phyloP scores from a whole-genome alignment of 2,888 invertebrate genomes.

The Aleiodes alternator region DNA sequence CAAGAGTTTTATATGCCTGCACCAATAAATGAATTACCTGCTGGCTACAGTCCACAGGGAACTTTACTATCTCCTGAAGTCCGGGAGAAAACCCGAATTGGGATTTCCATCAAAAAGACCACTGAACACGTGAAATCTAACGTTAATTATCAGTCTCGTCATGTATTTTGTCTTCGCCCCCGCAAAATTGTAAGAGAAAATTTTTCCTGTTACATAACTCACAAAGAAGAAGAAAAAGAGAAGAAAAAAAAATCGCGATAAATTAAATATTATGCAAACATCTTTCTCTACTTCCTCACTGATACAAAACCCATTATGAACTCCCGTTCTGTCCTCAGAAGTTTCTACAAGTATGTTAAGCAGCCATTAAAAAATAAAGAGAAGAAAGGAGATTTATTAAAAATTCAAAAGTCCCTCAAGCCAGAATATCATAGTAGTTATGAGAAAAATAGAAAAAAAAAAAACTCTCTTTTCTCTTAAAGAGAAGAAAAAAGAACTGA shows the following conservation, averaged over 20 bases:
- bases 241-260: too few relatives aligned
- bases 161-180: too few relatives aligned
- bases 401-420: slow-evolving; percentile 5
- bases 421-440: not conserved
- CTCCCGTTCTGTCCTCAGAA: too few relatives aligned
- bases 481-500: not conserved
- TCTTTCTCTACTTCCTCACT: too few relatives aligned
- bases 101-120: not conserved
- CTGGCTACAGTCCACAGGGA: not conserved
- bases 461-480: not conserved
- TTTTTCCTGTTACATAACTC: too few relatives aligned
- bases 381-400: not conserved
- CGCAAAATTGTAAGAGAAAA: too few relatives aligned
- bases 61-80: slow-evolving; percentile 20
- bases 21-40: slow-evolving; percentile 30
- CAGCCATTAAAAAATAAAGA: too few relatives aligned
- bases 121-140: not conserved
- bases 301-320: too few relatives aligned
- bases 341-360: too few relatives aligned
- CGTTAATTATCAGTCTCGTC: slow-evolving; percentile 11
- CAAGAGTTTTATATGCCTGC: not conserved
- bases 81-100: not conserved
- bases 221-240: too few relatives aligned
- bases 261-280: too few relatives aligned
- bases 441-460: not conserved